Conservation (phyloP, 2,888 invertebrate species). For the Microdon myrmicae region DNA sequence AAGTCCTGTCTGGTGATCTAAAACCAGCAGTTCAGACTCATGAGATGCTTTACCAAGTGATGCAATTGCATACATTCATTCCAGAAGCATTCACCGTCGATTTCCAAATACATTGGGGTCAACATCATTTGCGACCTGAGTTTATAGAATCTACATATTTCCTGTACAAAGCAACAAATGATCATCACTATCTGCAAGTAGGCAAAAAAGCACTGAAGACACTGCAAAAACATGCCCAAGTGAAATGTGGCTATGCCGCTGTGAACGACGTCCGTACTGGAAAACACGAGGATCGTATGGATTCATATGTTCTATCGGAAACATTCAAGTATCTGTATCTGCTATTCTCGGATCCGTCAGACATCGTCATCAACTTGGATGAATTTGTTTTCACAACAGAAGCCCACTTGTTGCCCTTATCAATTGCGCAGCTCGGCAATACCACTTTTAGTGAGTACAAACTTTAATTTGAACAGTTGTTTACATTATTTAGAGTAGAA, state of each 20-base stretch:
- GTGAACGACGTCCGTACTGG: slow-evolving; percentile 94
- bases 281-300: slow-evolving; percentile 95
- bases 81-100: slow-evolving; percentile 99
- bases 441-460: slow-evolving; percentile 67
- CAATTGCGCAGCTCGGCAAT: slow-evolving; percentile 75
- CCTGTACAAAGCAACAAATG: slow-evolving; percentile 92
- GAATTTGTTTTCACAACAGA: slow-evolving; percentile 93
- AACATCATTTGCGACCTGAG: slow-evolving; percentile 95
- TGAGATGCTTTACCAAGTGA: slow-evolving; percentile 98
- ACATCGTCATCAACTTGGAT: slow-evolving; percentile 83
- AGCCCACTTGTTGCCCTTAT: slow-evolving; percentile 93
- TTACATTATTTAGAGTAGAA: no score
- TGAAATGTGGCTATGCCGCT: slow-evolving; percentile 97
- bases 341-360: slow-evolving; percentile 88
- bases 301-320: slow-evolving; percentile 96
- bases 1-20: slow-evolving; percentile 89
- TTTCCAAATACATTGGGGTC: slow-evolving; percentile 98
- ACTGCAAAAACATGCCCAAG: slow-evolving; percentile 88
- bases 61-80: slow-evolving; percentile 96
- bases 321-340: slow-evolving; percentile 97
- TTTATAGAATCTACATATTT: slow-evolving; percentile 99
- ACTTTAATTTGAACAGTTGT: no score
- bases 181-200: slow-evolving; percentile 91
- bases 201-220: slow-evolving; percentile 89
- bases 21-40: slow-evolving; percentile 98